Base-by-base conservation (phyloP, 2,888 invertebrate genomes). In the Ormyrus pomaceus region DNA sequence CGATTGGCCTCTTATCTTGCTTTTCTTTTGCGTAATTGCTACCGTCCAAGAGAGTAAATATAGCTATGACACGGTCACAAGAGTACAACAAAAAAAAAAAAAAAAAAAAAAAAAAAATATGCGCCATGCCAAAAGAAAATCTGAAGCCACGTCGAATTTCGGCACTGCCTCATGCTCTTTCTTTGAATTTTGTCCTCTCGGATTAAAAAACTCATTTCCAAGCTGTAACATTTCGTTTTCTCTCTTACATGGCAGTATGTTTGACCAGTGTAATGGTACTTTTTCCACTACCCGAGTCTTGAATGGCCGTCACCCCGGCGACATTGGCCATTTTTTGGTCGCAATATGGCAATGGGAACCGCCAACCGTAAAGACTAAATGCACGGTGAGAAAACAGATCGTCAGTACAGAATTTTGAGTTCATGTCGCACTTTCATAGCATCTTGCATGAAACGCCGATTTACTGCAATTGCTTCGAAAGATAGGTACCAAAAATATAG, bases 311-410 rank as follows among this genome's bases (percentile, higher is more conserved):
- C 84, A 90, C 89, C 85, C 90, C 90, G 87, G 90, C 90, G 86
- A 90, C 90, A 88, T 90, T 90, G 87, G 94, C 94, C 92, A 94
- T 94, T 94, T 94, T 95, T 94, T 96, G 96, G 94, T 96, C 96
- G 95, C 96, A 96, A 96, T 96, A 96, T 94, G 96, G 96, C 95
- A 96, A 95, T 94, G 96, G 96, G 94, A 96, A 96, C 94, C 96
- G 96, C 96, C 96, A 96, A 95, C 96, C 96, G 95, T 96, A 96
- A 95, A 96, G 95, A 96, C 96, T 96, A 95, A 34, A 34, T 69
- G 61, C 76, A 79, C 82, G 76, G 64, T 77, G 73, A 82, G 56
- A 79, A 82, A 74, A 81, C 68, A 81, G 13, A 76, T 76, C 75
- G 61, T 81, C 77, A 81, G 65, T 77, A 59, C 7, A 6, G 50